phyloP scores from a whole-genome alignment of 2,113 vertebrate genomes.

The Microcebus murinus region DNA sequence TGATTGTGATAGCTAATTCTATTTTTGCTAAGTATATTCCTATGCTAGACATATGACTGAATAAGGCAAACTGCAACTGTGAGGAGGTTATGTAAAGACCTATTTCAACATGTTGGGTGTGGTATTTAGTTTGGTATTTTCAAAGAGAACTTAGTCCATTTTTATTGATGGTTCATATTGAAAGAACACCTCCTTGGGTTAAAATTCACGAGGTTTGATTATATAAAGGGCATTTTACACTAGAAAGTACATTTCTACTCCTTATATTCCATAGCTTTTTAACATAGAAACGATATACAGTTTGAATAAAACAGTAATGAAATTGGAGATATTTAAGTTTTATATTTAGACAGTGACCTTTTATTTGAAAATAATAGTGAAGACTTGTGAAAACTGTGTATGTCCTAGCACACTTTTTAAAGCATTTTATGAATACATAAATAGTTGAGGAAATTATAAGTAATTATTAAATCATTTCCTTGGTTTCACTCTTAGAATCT shows the following conservation, averaged over 20 bases:
- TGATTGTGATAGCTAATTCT: background rate
- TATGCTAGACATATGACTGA: background rate
- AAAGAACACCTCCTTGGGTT: background rate
- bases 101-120: background rate
- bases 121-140: background rate
- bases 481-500: background rate
- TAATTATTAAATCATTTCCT: background rate
- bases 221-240: background rate
- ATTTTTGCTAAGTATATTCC: background rate
- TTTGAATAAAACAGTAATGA: background rate
- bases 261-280: background rate
- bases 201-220: background rate
- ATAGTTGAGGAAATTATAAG: background rate
- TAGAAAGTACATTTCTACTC: background rate
- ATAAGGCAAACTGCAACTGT: background rate
- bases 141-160: background rate
- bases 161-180: background rate
- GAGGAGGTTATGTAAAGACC: background rate
- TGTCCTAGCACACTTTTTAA: background rate
- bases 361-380: constrained; percentile 33
- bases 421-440: background rate
- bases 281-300: background rate
- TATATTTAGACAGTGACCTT: background rate
- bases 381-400: background rate
- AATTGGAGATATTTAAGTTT: background rate